Base-by-base conservation (phyloP, 2,888 invertebrate genomes). In the Andrena hattorfiana region DNA sequence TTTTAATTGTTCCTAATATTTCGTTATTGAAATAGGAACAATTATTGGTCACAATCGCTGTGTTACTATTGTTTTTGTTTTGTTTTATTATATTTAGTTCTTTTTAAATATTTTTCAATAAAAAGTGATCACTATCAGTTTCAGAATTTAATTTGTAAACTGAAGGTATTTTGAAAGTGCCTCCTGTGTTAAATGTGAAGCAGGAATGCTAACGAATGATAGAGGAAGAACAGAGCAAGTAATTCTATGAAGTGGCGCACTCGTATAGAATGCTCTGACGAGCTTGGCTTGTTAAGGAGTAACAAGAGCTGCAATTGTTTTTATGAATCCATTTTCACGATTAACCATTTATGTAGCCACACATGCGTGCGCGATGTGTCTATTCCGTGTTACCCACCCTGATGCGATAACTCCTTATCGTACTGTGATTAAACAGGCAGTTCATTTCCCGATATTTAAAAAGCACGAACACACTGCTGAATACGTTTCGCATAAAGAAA, bases 191-290 rank as follows among this genome's bases (percentile, higher is more conserved):
- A 64, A 35, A 16, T 20, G 28, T 4, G 35, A 54, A 54, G 16
- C 26, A 28, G 20, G 51, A 42, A 48, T 42, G 42, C 42, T 66
- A 35, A 56, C 32, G 28, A 26, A 48, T 63, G 23, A 23, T 63
- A 16, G 4, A 49, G 23, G 30, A 60, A 16, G 54, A 64, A n/a
- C n/a, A 42, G 42, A 35, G 16, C 20, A 28, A 63, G 62, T 64
- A 28, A 51, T 70, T 70, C 60, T 42, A 74, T 66, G 66, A 54
- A 66, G 42, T 56, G 54, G 54, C 30, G 56, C 56, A 30, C 56
- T 66, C 56, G 8, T 42, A 48, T 8, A 48, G 51, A 69, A 35
- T 35, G 56, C 35, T 54, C 7, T 7, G 13, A 7, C 23, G 48
- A 70, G 48, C 20, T 26, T 62, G 28, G 35, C 32, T 42, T 70